Evolutionary conservation across 2,888 invertebrate genomes (phyloP).

Genomic region (Phengaris arion): DNA sequence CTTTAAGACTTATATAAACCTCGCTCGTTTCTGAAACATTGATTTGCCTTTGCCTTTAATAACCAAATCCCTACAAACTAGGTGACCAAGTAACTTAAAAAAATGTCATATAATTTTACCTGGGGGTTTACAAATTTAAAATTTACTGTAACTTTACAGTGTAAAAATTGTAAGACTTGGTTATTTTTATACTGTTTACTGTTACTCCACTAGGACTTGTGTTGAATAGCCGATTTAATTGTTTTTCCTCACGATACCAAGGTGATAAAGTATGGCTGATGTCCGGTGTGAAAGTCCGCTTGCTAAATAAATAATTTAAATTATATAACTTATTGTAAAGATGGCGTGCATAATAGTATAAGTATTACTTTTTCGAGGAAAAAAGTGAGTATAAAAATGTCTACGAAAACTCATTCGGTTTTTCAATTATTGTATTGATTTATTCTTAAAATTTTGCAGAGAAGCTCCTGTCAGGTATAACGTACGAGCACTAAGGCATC

Average conservation of each 20-base stretch:
- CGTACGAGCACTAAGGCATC: background rate
- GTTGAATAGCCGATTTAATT: slow-evolving; percentile 14
- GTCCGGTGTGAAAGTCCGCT: slow-evolving; percentile 2
- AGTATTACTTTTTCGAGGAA: background rate
- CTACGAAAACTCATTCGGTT: background rate
- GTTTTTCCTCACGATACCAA: slow-evolving; percentile 8
- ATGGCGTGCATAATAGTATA: background rate
- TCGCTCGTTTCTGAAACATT: no score
- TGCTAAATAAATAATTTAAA: slow-evolving; percentile 1
- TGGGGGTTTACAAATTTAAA: background rate
- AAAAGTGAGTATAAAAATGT: background rate
- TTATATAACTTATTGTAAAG: background rate
- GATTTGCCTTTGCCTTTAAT: background rate
- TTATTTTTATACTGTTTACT: slow-evolving; percentile 17
- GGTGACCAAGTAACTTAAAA: background rate
- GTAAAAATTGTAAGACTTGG: background rate
- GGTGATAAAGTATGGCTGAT: slow-evolving; percentile 1
- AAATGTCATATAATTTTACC: background rate
- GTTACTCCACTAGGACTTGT: background rate
- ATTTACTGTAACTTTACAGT: background rate
- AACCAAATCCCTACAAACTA: background rate
- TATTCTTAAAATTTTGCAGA: background rate
- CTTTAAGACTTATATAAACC: no score
- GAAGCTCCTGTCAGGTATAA: background rate
- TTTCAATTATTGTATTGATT: background rate